Conservation (phyloP, 2,113 vertebrate genomes). For the Aldabrachelys gigantea region DNA sequence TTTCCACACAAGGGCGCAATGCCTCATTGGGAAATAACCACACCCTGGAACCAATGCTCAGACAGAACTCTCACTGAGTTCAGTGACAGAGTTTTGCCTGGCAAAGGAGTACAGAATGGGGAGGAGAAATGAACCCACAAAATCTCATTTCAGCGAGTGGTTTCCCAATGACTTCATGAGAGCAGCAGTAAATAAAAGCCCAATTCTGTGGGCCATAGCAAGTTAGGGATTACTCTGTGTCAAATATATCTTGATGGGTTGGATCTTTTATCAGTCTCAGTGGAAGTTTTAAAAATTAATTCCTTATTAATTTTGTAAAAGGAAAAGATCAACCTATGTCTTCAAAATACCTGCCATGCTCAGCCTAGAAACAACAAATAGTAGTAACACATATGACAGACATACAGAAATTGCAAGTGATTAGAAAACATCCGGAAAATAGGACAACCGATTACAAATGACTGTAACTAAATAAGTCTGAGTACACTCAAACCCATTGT, state of each 20-base stretch:
- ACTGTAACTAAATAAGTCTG: not conserved
- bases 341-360: not conserved
- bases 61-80: not conserved
- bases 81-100: not conserved
- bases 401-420: not conserved
- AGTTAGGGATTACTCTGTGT: not conserved
- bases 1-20: not conserved
- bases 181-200: constrained; percentile 32
- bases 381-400: constrained; percentile 2
- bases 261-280: not conserved
- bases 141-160: not conserved
- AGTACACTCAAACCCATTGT: not conserved
- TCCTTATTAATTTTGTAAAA: constrained; percentile 4
- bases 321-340: constrained; percentile 30
- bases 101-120: not conserved
- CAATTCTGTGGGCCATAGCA: not conserved
- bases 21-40: not conserved
- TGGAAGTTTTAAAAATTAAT: constrained; percentile 57
- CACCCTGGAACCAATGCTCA: not conserved
- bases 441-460: not conserved
- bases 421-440: not conserved
- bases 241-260: not conserved
- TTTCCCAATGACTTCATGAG: not conserved
- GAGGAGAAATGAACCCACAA: not conserved
- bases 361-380: not conserved